These are phyloP conservation scores for Etheostoma perlongum DNA, from an alignment of 2,797 vertebrate genomes.

Conservation along the genomic window DNA sequence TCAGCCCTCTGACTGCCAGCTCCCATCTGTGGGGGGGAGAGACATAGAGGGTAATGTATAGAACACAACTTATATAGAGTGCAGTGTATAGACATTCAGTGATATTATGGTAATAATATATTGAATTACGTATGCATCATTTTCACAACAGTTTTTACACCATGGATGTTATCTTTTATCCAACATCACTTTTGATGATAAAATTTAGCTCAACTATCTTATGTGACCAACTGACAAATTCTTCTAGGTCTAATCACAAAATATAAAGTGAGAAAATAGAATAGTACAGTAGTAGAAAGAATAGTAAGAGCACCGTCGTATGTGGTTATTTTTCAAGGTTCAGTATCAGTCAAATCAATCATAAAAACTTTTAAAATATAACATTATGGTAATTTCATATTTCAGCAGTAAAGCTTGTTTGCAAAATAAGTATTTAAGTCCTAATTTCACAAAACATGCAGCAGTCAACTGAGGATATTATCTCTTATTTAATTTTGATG, in stretches of 20 bases:
- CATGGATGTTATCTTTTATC: neutral
- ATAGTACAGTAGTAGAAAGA: too few relatives aligned
- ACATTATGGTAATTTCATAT: too few relatives aligned
- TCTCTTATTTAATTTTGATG: neutral
- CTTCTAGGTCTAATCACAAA: too few relatives aligned
- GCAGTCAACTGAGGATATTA: too few relatives aligned
- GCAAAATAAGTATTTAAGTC: neutral
- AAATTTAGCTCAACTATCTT: neutral
- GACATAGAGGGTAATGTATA: neutral
- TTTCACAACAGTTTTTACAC: neutral
- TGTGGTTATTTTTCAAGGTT: neutral
- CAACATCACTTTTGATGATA: neutral
- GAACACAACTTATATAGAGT: neutral
- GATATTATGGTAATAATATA: neutral
- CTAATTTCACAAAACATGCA: neutral
- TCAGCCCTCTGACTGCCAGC: slow-evolving; percentile 43
- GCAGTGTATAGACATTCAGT: neutral
- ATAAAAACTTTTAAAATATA: too few relatives aligned
- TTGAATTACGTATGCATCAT: neutral
- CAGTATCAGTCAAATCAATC: neutral
- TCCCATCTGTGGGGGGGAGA: slow-evolving; percentile 21
- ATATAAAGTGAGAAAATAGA: neutral
- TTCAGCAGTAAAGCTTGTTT: too few relatives aligned
- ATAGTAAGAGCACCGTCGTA: neutral
- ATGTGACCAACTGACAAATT: too few relatives aligned